These are phyloP conservation scores for Camponotus vicinus DNA, from an alignment of 1,140 invertebrate genomes.

Conservation along the genomic window DNA sequence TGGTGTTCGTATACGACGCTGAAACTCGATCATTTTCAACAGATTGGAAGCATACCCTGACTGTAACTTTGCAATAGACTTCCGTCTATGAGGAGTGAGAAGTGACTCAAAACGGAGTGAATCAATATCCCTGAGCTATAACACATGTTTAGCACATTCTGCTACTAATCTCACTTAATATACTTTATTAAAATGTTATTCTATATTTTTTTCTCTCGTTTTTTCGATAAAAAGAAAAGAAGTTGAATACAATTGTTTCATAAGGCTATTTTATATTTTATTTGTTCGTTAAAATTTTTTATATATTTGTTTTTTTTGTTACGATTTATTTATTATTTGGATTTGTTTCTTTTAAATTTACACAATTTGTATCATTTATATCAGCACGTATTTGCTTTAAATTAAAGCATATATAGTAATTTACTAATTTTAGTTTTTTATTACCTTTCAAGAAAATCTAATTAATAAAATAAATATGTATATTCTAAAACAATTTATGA, in stretches of 20 bases:
- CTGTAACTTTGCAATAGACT: conserved; percentile 44
- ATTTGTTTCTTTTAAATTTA: conserved; percentile 17
- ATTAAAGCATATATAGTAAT: conserved; percentile 10
- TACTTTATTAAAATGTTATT: not conserved
- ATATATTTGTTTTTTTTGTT: not conserved
- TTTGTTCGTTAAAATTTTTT: not conserved
- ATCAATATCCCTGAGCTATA: not conserved
- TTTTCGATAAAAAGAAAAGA: not conserved
- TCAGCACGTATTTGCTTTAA: not conserved
- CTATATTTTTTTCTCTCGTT: not conserved
- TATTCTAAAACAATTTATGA: conserved; percentile 30
- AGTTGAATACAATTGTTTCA: not conserved
- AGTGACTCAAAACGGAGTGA: conserved; percentile 14
- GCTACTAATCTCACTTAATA: not conserved
- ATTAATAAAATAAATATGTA: not conserved
- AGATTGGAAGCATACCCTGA: conserved; percentile 41
- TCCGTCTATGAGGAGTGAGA: not conserved
- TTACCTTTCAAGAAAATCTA: conserved; percentile 9
- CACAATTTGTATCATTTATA: not conserved
- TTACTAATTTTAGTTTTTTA: conserved; percentile 15
- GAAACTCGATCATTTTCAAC: conserved; percentile 56
- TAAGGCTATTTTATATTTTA: not conserved
- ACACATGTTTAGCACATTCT: conserved; percentile 16
- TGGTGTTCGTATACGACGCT: not conserved
- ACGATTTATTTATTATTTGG: not conserved